phyloP scores from a whole-genome alignment of 1,140 invertebrate genomes.

The Cydia fagiglandana region DNA sequence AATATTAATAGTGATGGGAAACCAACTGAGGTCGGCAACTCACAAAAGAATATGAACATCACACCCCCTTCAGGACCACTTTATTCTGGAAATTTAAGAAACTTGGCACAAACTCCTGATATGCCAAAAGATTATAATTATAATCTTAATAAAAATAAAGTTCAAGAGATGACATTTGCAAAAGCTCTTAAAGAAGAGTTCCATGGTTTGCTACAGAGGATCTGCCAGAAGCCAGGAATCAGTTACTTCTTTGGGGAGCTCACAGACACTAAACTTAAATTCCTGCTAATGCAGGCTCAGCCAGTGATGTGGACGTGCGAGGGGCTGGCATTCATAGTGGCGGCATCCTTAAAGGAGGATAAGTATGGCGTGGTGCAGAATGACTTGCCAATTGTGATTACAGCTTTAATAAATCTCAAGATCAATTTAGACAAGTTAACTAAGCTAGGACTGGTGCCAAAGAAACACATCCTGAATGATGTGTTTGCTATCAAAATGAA shows the following conservation, averaged over 20 bases:
- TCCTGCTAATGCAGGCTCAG: slow-evolving; percentile 83
- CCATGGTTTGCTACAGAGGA: slow-evolving; percentile 55
- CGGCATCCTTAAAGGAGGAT: slow-evolving; percentile 86
- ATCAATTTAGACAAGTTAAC: slow-evolving; percentile 85
- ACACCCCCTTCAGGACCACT: slow-evolving; percentile 52
- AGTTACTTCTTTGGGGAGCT: slow-evolving; percentile 86
- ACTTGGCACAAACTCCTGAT: slow-evolving; percentile 69
- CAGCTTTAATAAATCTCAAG: slow-evolving; percentile 83
- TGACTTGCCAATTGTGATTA: slow-evolving; percentile 85
- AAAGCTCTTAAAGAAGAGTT: slow-evolving; percentile 62
- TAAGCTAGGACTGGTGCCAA: slow-evolving; percentile 82
- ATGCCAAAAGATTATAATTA: slow-evolving; percentile 53
- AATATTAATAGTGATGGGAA: slow-evolving; percentile 75
- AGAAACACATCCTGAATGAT: slow-evolving; percentile 81
- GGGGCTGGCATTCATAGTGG: slow-evolving; percentile 83
- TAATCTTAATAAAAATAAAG: slow-evolving; percentile 48
- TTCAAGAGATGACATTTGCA: slow-evolving; percentile 58
- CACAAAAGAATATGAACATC: slow-evolving; percentile 44
- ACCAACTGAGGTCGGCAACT: slow-evolving; percentile 52
- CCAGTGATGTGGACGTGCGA: slow-evolving; percentile 85
- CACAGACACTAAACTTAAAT: slow-evolving; percentile 83
- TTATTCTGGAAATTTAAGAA: slow-evolving; percentile 67
- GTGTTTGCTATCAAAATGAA: slow-evolving; percentile 81
- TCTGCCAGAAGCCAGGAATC: slow-evolving; percentile 82
- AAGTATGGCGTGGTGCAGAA: slow-evolving; percentile 89